Evolutionary conservation across 2,113 vertebrate genomes (phyloP).

Genomic region (Gymnobelideus leadbeateri): DNA sequence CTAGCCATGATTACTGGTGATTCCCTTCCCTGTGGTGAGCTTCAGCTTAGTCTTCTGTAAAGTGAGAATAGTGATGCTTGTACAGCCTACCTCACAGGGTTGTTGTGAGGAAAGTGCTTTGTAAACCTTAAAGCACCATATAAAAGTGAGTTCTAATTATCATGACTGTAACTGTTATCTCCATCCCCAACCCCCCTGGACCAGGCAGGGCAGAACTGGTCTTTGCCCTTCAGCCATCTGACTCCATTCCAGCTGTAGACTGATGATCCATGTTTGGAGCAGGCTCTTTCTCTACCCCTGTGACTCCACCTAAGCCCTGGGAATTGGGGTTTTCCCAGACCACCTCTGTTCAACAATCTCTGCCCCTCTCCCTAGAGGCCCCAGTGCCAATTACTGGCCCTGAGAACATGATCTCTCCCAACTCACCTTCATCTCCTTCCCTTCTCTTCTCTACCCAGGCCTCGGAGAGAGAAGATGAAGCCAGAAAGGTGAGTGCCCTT

Average conservation of each 20-base stretch:
- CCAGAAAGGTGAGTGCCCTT: constrained; percentile 82
- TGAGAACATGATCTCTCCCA: not conserved
- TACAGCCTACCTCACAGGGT: not conserved
- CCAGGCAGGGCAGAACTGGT: not conserved
- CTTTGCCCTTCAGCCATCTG: not conserved
- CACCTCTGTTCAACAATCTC: not conserved
- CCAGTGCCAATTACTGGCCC: not conserved
- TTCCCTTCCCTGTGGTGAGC: not conserved
- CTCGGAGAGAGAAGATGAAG: constrained; percentile 75
- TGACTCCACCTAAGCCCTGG: not conserved
- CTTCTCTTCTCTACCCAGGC: constrained; percentile 75
- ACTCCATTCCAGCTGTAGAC: not conserved
- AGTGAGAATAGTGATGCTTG: not conserved
- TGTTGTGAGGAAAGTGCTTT: not conserved
- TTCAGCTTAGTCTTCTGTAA: not conserved
- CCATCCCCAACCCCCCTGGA: not conserved
- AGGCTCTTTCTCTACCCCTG: not conserved
- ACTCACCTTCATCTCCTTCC: constrained; percentile 33
- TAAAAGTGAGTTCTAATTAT: not conserved
- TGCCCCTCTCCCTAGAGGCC: constrained; percentile 67
- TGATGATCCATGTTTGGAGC: not conserved
- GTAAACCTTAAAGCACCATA: not conserved
- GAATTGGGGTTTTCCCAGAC: not conserved
- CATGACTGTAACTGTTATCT: not conserved
- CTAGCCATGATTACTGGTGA: not conserved